phyloP scores from a whole-genome alignment of 2,113 vertebrate genomes.

The Ahaetulla prasina region DNA sequence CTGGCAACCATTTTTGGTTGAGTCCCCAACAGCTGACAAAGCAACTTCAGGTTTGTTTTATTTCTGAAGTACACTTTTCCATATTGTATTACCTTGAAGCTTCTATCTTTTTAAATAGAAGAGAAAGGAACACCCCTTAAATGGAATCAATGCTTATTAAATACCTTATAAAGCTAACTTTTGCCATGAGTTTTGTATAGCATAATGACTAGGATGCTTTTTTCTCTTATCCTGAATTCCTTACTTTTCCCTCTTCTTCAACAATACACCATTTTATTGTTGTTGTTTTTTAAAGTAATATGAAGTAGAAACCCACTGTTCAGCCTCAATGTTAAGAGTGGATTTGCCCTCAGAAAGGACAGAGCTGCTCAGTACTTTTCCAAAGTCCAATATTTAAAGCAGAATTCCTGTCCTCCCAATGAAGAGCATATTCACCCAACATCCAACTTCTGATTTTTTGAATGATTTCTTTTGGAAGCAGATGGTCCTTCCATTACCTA shows the following conservation, averaged over 20 bases:
- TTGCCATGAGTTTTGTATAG: neutral
- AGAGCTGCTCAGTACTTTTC: neutral
- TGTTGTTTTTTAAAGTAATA: neutral
- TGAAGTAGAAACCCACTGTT: neutral
- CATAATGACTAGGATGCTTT: neutral
- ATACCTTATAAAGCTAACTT: neutral
- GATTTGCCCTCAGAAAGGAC: neutral
- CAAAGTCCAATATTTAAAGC: neutral
- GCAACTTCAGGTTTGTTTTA: neutral
- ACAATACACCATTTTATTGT: neutral
- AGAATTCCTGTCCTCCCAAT: neutral
- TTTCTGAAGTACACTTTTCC: neutral
- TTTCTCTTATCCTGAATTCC: neutral
- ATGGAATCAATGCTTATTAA: neutral
- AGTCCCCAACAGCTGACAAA: neutral
- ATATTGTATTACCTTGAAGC: neutral
- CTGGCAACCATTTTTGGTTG: neutral
- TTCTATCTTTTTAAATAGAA: neutral
- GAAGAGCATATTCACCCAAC: neutral
- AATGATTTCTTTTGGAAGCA: neutral
- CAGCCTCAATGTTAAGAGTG: neutral
- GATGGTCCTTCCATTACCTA: neutral
- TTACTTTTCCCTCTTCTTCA: neutral
- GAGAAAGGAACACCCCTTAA: neutral
- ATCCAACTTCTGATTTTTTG: neutral